phyloP scores from a whole-genome alignment of 2,113 vertebrate genomes.

The Catharus bicknelli region DNA sequence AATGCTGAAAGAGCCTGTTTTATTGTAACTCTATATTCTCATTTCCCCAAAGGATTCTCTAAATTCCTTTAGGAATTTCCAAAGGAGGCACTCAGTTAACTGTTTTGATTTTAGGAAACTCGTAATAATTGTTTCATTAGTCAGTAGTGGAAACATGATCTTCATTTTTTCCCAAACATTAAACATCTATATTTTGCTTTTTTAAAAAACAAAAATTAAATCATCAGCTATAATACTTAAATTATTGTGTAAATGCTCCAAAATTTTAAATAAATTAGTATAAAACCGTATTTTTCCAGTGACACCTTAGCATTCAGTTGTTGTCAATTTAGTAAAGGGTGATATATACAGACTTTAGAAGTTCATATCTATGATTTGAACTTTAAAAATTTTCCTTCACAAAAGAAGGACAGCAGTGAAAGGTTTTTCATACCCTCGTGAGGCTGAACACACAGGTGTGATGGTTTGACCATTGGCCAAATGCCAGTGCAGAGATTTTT shows the following conservation, averaged over 20 bases:
- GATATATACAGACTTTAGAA: background rate
- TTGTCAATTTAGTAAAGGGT: background rate
- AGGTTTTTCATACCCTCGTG: background rate
- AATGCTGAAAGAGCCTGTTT: background rate
- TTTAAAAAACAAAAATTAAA: background rate
- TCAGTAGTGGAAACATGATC: background rate
- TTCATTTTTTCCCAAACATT: background rate
- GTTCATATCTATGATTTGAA: accelerated
- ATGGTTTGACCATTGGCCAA: background rate
- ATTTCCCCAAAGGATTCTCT: background rate
- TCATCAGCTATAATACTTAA: background rate
- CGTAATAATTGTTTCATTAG: background rate
- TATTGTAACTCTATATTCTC: background rate
- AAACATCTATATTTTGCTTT: background rate
- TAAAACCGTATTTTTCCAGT: background rate
- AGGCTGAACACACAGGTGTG: background rate
- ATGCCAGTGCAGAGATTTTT: background rate
- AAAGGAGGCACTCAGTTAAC: background rate
- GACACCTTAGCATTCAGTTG: background rate
- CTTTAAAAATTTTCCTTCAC: background rate
- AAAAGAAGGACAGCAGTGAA: background rate
- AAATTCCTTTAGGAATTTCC: background rate
- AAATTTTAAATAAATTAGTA: background rate
- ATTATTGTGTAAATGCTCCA: background rate
- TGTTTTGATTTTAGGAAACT: background rate